Base-by-base conservation (phyloP, 2,113 vertebrate species). In the Tringa solitaria region DNA sequence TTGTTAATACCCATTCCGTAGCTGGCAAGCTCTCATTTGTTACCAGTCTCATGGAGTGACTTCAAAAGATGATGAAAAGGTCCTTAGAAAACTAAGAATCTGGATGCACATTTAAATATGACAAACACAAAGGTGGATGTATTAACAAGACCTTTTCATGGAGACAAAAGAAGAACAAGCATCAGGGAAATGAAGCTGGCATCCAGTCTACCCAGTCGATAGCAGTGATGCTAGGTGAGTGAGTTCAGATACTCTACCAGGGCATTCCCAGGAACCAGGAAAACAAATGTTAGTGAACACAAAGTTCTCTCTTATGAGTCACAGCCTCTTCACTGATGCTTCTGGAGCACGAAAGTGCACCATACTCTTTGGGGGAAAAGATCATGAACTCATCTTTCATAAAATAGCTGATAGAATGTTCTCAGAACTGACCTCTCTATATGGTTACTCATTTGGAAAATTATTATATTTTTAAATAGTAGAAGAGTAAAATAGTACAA, bases 61-160 rank as follows among this genome's bases (percentile, higher is more conserved):
- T 96, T 95, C 89, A 90, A 82, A 95, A 95, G 78, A 80, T 50
- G 84, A 87, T 12, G 48, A 95, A 96, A 96, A 93, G 9, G 19
- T 80, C 41, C 67, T 76, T 73, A 45, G 53, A 95, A 85, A 93
- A 82, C 9, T 4, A 84, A 93, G 50, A 82, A 90, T 69, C 45
- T 95, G 84, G 70, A 50, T 96, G 75, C 41, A 65, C 22, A 41
- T 89, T 93, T 93, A 56, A 91, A 87, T 90, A 93, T 14, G 70
- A 93, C 70, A 95, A 93, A 96, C 87, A 94, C 53, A 83, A 80
- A 93, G 48, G 70, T 79, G 43, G 81, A 43, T 87, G 77, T 60
- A 69, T 79, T 87, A 87, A 82, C 89, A 75, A 82, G 81, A 89
- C 70, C 57, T 91, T 95, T 91, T 35, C 65, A 87, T 28, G 20